phyloP scores from a whole-genome alignment of 2,888 invertebrate genomes.

The Agonum fuliginosum region DNA sequence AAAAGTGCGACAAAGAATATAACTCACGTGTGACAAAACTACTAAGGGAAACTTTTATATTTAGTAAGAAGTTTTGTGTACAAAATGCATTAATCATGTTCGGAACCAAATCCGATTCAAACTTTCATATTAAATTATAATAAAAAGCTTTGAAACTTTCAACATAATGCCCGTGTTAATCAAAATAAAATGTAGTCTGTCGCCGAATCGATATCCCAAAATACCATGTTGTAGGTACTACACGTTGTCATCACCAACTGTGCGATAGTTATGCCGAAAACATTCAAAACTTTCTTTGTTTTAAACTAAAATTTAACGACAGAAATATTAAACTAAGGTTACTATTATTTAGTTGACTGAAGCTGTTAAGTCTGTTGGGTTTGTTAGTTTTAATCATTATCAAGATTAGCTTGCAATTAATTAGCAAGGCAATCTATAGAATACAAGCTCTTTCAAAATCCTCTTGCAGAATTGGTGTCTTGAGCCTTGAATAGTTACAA shows the following conservation, averaged over 20 bases:
- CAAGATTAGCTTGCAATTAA: no score
- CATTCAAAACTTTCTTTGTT: no score
- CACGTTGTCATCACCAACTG: neutral
- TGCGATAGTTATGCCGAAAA: no score
- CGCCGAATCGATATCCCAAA: neutral
- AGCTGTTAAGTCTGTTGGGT: no score
- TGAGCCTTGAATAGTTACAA: no score
- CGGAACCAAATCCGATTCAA: neutral
- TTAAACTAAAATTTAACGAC: no score
- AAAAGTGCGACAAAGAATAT: neutral
- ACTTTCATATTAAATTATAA: constrained; percentile 24
- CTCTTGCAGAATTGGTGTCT: no score
- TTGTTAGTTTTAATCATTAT: no score
- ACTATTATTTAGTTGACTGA: no score
- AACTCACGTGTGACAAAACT: neutral
- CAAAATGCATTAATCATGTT: constrained; percentile 23
- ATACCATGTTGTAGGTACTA: neutral
- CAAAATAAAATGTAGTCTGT: constrained; percentile 17
- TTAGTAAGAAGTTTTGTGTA: neutral
- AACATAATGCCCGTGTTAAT: constrained; percentile 19
- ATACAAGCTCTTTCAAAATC: no score
- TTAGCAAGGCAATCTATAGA: no score
- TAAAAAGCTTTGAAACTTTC: constrained; percentile 25
- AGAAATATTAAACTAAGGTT: no score
- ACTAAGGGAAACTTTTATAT: neutral